Base-by-base conservation (phyloP, 2,888 invertebrate species). In the Eristalis tenax region DNA sequence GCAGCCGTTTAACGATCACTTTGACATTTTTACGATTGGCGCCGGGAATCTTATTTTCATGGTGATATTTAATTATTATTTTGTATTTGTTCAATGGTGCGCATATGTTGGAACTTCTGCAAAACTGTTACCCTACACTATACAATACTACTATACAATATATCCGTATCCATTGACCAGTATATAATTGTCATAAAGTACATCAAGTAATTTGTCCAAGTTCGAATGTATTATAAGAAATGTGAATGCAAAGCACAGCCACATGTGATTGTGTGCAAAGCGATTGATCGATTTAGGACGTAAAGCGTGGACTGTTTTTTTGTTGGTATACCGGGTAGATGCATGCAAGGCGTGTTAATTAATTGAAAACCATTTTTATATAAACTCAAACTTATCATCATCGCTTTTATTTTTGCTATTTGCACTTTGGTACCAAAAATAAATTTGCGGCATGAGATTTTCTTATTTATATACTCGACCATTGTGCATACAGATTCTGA, bases 1-100 rank as follows among this genome's bases (percentile, higher is more conserved):
- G 80, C 76, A 69, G 83, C 28, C 75, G 75, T 88, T 88, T 88
- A 87, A 88, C 81, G 87, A 88, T 65, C 83, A 81, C 77, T 87
- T 90, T 89, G 90, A 90, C 89, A 84, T 84, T 89, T 91, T 91
- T 90, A 91, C 90, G 90, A 89, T 90, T 91, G 91, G 91, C 92
- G 91, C 92, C 91, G 91, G 91, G 75, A 90, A 88, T 89, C 88
- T 85, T 88, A 89, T 88, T 89, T 85, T 84, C 81, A 89, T 90
- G 89, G 89, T 88, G 89, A 83, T 86, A 75, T 86, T 86, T 81
- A 81, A 81, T 81, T 81, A 75, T 74, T 74, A 78, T 86, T 86
- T 86, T 86, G 75, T 86, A 79, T 77, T 86, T 86, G 74, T 82
- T 70, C 69, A 86, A 83, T 78, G 70, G 83, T 71, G 28, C 77